These are phyloP conservation scores for Lepus americanus DNA, from an alignment of 2,113 vertebrate species.

Conservation along the genomic window DNA sequence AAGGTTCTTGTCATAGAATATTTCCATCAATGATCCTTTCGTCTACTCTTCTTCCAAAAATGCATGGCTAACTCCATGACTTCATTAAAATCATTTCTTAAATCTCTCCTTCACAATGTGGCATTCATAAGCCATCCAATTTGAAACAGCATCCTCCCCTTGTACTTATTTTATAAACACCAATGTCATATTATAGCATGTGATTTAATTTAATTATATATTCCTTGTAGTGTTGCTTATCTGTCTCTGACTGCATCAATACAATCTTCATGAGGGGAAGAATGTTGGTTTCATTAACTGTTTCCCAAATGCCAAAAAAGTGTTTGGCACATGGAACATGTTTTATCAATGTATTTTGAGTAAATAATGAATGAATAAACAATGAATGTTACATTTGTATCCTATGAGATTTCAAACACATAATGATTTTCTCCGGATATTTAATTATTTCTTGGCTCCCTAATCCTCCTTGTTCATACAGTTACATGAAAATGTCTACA, in stretches of 20 bases:
- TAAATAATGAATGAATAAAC: constrained; percentile 35
- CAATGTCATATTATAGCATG: not conserved
- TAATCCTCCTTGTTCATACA: not conserved
- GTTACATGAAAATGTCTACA: not conserved
- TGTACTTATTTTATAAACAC: not conserved
- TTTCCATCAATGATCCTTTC: not conserved
- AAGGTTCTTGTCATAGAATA: not conserved
- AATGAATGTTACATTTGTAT: not conserved
- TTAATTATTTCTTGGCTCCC: constrained; percentile 4
- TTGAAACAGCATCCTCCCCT: not conserved
- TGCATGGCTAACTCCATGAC: not conserved
- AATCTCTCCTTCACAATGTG: not conserved
- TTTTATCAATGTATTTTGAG: constrained; percentile 9
- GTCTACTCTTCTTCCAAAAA: not conserved
- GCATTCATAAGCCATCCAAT: not conserved
- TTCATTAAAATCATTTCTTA: not conserved
- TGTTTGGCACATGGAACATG: not conserved
- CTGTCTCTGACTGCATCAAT: not conserved
- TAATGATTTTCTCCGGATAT: not conserved
- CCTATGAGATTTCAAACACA: not conserved
- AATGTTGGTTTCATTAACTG: not conserved
- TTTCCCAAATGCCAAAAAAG: not conserved
- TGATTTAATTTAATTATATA: not conserved
- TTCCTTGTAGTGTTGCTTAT: not conserved
- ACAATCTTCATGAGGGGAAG: not conserved